Conservation (phyloP, 64 coral and sea anemone species). For the Porites australiensis region DNA sequence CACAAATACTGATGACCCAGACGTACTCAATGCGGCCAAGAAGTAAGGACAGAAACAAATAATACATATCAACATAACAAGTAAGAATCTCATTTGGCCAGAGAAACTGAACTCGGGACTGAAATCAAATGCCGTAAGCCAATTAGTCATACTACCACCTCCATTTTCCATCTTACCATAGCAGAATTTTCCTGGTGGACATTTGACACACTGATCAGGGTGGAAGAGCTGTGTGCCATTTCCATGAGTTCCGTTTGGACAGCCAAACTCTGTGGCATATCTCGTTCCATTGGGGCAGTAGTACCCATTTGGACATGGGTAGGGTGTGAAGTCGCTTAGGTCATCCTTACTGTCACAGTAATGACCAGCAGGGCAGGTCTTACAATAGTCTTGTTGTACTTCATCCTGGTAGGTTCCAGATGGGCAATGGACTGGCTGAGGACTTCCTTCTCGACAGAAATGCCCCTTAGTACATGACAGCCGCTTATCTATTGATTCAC, state of each 20-base stretch:
- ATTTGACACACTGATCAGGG: constrained; percentile 81
- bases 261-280: constrained; percentile 91
- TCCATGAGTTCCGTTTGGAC: constrained; percentile 93
- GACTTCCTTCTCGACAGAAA: constrained; percentile 81
- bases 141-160: background rate
- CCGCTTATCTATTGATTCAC: constrained; percentile 44
- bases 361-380: constrained; percentile 88
- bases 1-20: too few species aligned
- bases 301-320: constrained; percentile 89
- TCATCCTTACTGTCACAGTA: constrained; percentile 96
- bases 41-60: too few species aligned
- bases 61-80: too few species aligned
- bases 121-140: too few species aligned
- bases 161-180: constrained; percentile 53
- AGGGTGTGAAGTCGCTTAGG: constrained; percentile 74
- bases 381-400: constrained; percentile 85
- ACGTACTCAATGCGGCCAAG: too few species aligned
- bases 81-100: too few species aligned
- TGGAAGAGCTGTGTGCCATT: constrained; percentile 79
- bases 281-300: constrained; percentile 98
- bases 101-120: too few species aligned
- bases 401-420: constrained; percentile 97
- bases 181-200: constrained; percentile 94
- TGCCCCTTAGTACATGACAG: constrained; percentile 78
- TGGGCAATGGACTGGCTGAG: constrained; percentile 71